Base-by-base conservation (phyloP, 2,797 vertebrate genomes). In the Chrysocyon brachyurus region DNA sequence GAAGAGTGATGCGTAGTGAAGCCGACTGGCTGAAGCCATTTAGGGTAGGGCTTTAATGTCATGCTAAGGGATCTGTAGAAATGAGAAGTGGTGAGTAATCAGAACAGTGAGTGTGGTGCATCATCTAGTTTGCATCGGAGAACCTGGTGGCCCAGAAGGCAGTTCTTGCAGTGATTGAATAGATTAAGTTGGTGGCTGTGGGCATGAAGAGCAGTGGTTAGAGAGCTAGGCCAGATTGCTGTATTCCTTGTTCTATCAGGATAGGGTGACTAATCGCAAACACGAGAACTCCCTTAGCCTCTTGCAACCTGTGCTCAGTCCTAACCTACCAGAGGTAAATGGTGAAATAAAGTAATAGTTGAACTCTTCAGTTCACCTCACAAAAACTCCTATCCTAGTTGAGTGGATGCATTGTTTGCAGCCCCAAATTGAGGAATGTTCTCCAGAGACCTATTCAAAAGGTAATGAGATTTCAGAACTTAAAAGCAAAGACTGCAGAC, bases 401-500 rank as follows among this genome's bases (percentile, higher is more conserved):
- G 52, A 96, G 28, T 57, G 36, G 63, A 31, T 85, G 78, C 95
- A 84, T 49, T 84, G 11, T 88, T 88, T 88, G 81, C 36, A 72
- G 72, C 78, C 54, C 81, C 78, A 24, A 66, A 36, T 33, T 93
- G 49, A 68, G 70, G 17, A 56, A 4, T 84, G 24, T 94, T 94
- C 68, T 89, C 66, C 57, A 94, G 66, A 90, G 72, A 66, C 52
- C 73, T 92, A n/a, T 86, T 87, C 66, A 79, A 36, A 96, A 96
- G 81, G 57, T 64, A 77, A 66, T 54, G 49, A 79, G 24, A 72
- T 90, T 97, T 95, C 84, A 82, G 54, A 97, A 90, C 11, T 88
- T 93, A 73, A 54, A 95, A 88, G 49, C 26, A 84, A 46, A 46
- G 70, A n/a, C 78, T 72, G 26, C 6, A 9, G 21, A 61, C 36